Percentiles rank a stretch among this genome's conserved stretches.
Evolutionary conservation across 2,888 invertebrate genomes (phyloP).

Genomic region (Tenthredo mesomela): DNA sequence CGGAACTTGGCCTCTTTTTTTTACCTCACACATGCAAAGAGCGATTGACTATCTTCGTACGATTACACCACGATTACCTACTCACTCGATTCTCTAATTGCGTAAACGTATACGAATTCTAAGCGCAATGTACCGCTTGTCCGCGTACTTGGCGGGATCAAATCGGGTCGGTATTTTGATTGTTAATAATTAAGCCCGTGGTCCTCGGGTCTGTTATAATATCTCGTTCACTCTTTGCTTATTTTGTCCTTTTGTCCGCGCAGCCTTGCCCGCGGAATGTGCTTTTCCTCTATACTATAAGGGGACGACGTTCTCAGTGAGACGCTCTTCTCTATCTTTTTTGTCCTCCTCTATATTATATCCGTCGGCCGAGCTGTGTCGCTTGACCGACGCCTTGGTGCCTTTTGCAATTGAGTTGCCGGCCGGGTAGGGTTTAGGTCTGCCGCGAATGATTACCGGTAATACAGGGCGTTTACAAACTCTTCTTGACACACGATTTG

Average conservation of each 20-base stretch:
- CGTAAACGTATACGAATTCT: not conserved
- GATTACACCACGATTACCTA: not conserved
- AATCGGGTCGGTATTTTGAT: not conserved
- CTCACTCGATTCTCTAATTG: slow-evolving; percentile 8
- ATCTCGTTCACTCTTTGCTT: not conserved
- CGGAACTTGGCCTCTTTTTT: slow-evolving; percentile 45
- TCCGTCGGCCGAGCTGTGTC: not conserved
- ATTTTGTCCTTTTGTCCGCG: not conserved
- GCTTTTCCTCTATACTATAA: not conserved
- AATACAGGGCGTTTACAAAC: not conserved
- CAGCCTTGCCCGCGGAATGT: not conserved
- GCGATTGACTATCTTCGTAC: not conserved
- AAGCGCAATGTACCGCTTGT: not conserved
- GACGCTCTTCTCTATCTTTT: not conserved
- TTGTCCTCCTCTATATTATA: not conserved
- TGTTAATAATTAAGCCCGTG: not conserved
- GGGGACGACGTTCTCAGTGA: not conserved
- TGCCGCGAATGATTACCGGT: not conserved
- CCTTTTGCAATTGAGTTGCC: not conserved
- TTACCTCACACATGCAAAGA: not conserved
- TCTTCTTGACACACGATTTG: not conserved
- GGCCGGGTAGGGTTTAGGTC: not conserved
- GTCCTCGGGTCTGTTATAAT: not conserved
- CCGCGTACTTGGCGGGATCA: not conserved
- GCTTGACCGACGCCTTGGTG: not conserved